Base-by-base conservation (phyloP, 2,888 invertebrate genomes). In the Hydroisotoma schaefferi region DNA sequence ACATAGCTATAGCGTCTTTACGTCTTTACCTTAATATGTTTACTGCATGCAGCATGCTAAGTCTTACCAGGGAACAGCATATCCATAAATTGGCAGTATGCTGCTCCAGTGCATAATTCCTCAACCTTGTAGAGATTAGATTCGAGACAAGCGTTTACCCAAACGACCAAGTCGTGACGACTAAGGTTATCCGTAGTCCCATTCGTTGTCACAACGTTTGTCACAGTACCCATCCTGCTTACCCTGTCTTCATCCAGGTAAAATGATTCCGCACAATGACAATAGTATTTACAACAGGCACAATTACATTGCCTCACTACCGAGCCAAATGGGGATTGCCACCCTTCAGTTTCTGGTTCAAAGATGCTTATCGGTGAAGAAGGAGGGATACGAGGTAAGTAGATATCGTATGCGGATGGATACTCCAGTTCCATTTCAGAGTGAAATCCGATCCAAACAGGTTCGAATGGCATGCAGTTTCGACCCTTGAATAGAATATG, bases 11-110 rank as follows among this genome's bases (percentile, higher is more conserved):
- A 40, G n/a, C 12, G 46, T 25, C 22, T 26, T 25, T 15, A 26
- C 23, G 26, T 10, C 22, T 25, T 20, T 25, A 46, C 23, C 25
- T 37, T 29, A 22, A n/a, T 52, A n/a, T 2, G 29, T 37, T n/a
- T n/a, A n/a, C n/a, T n/a, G n/a, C n/a, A n/a, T n/a, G n/a, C n/a
- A n/a, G n/a, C n/a, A n/a, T n/a, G n/a, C n/a, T n/a, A n/a, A n/a
- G 8, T 66, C 74, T 73, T 75, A 81, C 83, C 83, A 65, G 93
- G 90, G 79, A 99, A 99, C 55, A 99, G 82, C 91, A 97, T 94
- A 78, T 99, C 97, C 93, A 99, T 98, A 76, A 99, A 94, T 78
- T 98, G 98, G 77, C 98, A 98, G 78, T 99, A 99, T 15, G 95
- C 97, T 67, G 98, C 95, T 68, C 98, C 99, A 71, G 95, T 91